A percentile compares a stretch with the other conserved stretches of the same genome.
phyloP scores from a whole-genome alignment of 2,113 vertebrate species.

The Gorsachius goisagi region DNA sequence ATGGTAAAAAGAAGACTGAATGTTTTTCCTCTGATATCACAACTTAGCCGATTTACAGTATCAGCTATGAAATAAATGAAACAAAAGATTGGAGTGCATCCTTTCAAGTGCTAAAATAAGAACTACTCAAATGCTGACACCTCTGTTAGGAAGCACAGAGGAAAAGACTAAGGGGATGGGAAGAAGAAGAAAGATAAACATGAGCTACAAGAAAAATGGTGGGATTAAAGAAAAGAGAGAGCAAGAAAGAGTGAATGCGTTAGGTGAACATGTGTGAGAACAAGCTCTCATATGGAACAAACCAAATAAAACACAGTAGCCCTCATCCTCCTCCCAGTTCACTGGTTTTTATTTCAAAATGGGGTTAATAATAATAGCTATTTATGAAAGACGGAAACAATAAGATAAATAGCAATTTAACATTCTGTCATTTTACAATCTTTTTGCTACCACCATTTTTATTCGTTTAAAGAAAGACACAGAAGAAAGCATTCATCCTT shows the following conservation, averaged over 20 bases:
- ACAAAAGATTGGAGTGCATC: not conserved
- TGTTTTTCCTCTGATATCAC: not conserved
- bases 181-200: not conserved
- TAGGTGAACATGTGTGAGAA: not conserved
- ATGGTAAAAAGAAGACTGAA: not conserved
- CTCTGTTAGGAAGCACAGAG: not conserved
- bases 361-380: not conserved
- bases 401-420: not conserved
- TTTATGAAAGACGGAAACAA: not conserved
- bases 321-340: not conserved
- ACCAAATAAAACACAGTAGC: not conserved
- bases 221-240: not conserved
- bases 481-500: not conserved
- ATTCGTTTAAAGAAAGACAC: not conserved
- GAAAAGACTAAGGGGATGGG: not conserved
- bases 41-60: not conserved
- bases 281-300: not conserved
- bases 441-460: not conserved
- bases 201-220: not conserved
- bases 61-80: not conserved
- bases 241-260: not conserved
- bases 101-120: not conserved
- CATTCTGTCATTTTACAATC: not conserved
- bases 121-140: not conserved
- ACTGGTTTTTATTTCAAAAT: not conserved